These are phyloP conservation scores for Pollachius pollachius DNA, from an alignment of 2,113 vertebrate species.

Conservation along the genomic window DNA sequence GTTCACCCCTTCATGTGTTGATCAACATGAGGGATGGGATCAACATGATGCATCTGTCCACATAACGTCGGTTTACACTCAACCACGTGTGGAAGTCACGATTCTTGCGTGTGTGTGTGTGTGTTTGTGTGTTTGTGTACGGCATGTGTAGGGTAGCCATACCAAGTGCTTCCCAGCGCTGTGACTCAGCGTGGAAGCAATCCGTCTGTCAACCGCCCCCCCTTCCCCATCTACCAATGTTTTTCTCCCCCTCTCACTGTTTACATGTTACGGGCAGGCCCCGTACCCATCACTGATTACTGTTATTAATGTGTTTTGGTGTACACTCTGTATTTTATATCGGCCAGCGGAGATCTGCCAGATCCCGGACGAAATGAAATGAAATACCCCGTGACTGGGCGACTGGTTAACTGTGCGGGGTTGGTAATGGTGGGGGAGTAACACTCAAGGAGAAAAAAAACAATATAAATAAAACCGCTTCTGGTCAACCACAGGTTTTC, in stretches of 20 bases:
- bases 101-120: neutral
- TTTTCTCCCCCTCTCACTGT: slow-evolving; percentile 8
- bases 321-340: slow-evolving; percentile 17
- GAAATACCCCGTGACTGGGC: slow-evolving; percentile 17
- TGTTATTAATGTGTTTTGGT: slow-evolving; percentile 37
- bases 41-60: too few relatives aligned
- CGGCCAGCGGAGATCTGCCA: slow-evolving; percentile 5
- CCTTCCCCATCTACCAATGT: slow-evolving; percentile 9
- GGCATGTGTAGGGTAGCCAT: neutral
- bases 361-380: slow-evolving; percentile 10
- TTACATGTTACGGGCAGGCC: slow-evolving; percentile 11
- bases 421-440: neutral
- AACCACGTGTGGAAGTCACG: neutral
- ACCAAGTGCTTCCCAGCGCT: neutral
- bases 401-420: slow-evolving; percentile 30
- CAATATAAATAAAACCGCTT: neutral
- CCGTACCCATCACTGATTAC: slow-evolving; percentile 14
- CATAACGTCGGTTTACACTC: neutral
- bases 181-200: slow-evolving; percentile 21
- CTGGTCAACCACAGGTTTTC: slow-evolving; percentile 33
- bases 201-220: slow-evolving; percentile 12
- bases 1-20: too few relatives aligned
- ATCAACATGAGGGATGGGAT: too few relatives aligned
- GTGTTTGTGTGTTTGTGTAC: neutral
- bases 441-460: neutral